phyloP scores from a whole-genome alignment of 2,888 invertebrate species.

The Nomada ferruginata region DNA sequence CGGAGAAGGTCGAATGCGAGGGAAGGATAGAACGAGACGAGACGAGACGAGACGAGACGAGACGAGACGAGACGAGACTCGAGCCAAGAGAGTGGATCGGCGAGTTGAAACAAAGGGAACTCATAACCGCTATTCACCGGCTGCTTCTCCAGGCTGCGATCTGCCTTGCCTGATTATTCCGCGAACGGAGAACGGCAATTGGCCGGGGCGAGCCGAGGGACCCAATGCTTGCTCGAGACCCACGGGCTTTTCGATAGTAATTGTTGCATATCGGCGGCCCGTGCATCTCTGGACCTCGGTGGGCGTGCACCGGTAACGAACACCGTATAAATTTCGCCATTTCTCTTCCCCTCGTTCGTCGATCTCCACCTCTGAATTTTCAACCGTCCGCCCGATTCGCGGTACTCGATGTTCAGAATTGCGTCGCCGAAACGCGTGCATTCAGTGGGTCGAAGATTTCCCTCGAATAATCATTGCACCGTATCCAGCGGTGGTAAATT shows the following conservation, averaged over 20 bases:
- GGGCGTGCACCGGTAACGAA: slow-evolving; percentile 53
- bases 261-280: slow-evolving; percentile 41
- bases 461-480: neutral
- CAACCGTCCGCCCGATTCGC: neutral
- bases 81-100: slow-evolving; percentile 51
- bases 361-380: neutral
- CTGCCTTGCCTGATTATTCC: slow-evolving; percentile 58
- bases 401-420: neutral
- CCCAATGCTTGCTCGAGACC: slow-evolving; percentile 39
- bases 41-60: too few relatives aligned
- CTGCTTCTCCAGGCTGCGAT: slow-evolving; percentile 58
- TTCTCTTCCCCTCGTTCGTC: neutral
- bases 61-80: neutral
- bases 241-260: slow-evolving; percentile 51
- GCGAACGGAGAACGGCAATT: slow-evolving; percentile 59
- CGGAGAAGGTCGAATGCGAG: neutral
- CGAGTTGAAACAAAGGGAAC: slow-evolving; percentile 73
- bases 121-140: slow-evolving; percentile 68
- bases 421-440: too few relatives aligned
- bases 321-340: slow-evolving; percentile 32
- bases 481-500: neutral
- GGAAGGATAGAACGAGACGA: neutral
- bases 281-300: slow-evolving; percentile 22
- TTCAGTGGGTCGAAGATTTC: too few relatives aligned
- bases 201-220: slow-evolving; percentile 23